Conservation (phyloP, 2,113 vertebrate genomes). For the Stegastes partitus region DNA sequence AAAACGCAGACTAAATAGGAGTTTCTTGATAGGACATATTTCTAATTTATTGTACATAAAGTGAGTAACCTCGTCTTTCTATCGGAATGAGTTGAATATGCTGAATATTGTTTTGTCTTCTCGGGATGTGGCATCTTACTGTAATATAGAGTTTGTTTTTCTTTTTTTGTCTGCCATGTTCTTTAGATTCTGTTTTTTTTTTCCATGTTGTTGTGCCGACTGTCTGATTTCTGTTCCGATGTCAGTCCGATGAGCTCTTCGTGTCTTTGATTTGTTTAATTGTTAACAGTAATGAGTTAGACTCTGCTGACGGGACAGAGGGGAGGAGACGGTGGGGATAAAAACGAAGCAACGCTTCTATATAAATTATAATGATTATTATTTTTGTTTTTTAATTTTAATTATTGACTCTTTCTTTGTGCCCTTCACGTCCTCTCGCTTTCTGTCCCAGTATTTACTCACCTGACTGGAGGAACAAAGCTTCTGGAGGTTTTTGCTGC, state of each 20-base stretch:
- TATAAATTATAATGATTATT: slow-evolving; percentile 30
- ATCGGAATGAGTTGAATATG: slow-evolving; percentile 72
- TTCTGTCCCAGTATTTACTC: slow-evolving; percentile 3
- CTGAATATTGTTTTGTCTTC: slow-evolving; percentile 53
- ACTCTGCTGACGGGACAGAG: slow-evolving; percentile 6
- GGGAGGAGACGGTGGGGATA: not conserved
- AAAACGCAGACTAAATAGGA: slow-evolving; percentile 51
- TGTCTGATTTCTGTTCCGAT: slow-evolving; percentile 50
- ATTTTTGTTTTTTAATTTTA: slow-evolving; percentile 15
- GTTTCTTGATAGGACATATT: slow-evolving; percentile 66
- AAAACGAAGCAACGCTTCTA: not conserved
- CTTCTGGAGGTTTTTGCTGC: slow-evolving; percentile 15
- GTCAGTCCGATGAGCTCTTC: slow-evolving; percentile 50
- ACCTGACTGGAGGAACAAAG: not conserved
- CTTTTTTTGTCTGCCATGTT: slow-evolving; percentile 39
- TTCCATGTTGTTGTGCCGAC: slow-evolving; percentile 54
- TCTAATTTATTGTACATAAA: slow-evolving; percentile 86
- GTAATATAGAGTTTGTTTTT: slow-evolving; percentile 50
- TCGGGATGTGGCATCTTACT: slow-evolving; percentile 47
- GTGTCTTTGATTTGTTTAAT: slow-evolving; percentile 33
- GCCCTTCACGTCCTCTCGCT: not conserved
- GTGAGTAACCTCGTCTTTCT: slow-evolving; percentile 73
- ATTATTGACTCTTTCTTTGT: not conserved
- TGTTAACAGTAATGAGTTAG: slow-evolving; percentile 28
- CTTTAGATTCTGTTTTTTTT: slow-evolving; percentile 57